Evolutionary conservation across 2,888 invertebrate species (phyloP).

Genomic region (Melinaea marsaeus): DNA sequence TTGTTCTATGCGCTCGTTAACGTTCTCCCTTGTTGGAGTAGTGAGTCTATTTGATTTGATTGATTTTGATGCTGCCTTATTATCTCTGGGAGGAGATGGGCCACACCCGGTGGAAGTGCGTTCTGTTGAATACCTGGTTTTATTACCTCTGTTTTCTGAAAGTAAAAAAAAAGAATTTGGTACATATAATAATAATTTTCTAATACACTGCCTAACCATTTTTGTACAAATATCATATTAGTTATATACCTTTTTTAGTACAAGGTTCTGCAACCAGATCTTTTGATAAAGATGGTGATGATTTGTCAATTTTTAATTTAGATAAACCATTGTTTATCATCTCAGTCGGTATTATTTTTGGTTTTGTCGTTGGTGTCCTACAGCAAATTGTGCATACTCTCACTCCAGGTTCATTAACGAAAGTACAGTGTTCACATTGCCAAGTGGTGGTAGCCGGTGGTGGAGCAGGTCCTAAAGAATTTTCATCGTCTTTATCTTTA

Average conservation of each 20-base stretch:
- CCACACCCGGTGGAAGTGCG: constrained; percentile 79
- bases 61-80: constrained; percentile 36
- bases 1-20: constrained; percentile 32
- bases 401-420: constrained; percentile 87
- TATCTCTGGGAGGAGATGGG: constrained; percentile 78
- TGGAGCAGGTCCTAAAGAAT: constrained; percentile 63
- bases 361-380: constrained; percentile 82
- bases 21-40: constrained; percentile 71
- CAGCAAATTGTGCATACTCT: constrained; percentile 92
- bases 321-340: constrained; percentile 39
- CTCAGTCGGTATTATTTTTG: constrained; percentile 41
- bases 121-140: constrained; percentile 20
- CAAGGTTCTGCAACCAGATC: constrained; percentile 42
- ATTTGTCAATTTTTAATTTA: constrained; percentile 39
- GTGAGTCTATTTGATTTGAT: constrained; percentile 42
- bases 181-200: neutral
- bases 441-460: constrained; percentile 80
- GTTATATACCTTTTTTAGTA: constrained; percentile 76
- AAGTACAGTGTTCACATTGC: constrained; percentile 95
- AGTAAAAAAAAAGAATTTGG: neutral
- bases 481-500: constrained; percentile 42
- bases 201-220: neutral
- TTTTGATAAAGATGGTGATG: constrained; percentile 31
- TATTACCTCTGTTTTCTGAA: constrained; percentile 24
- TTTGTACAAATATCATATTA: neutral